phyloP scores from a whole-genome alignment of 2,888 invertebrate species.

The Ichneumoninae sp. region DNA sequence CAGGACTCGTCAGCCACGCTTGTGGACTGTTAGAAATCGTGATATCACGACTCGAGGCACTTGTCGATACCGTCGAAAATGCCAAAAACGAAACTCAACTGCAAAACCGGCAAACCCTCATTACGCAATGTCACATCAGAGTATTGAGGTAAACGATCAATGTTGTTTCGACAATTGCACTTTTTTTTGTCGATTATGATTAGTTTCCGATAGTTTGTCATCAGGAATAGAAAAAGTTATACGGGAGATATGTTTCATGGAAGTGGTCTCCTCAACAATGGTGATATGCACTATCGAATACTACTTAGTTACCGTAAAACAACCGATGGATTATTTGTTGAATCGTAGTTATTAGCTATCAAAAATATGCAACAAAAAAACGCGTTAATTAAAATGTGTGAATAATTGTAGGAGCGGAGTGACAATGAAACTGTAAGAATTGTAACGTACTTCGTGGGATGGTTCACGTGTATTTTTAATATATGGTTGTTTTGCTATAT shows the following conservation, averaged over 20 bases:
- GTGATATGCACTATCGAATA: slow-evolving; percentile 79
- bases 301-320: slow-evolving; percentile 70
- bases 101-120: background rate
- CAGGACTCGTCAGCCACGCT: slow-evolving; percentile 70
- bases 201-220: no score
- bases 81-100: background rate
- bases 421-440: slow-evolving; percentile 30
- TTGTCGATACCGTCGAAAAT: slow-evolving; percentile 48
- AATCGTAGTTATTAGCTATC: no score
- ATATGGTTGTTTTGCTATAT: slow-evolving; percentile 58
- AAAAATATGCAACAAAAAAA: no score
- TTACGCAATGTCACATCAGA: slow-evolving; percentile 26
- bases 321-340: no score
- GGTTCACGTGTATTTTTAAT: slow-evolving; percentile 46
- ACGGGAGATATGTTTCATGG: slow-evolving; percentile 74
- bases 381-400: no score
- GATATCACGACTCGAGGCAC: slow-evolving; percentile 62
- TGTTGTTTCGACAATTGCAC: background rate
- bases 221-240: slow-evolving; percentile 70
- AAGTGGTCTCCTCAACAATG: slow-evolving; percentile 75
- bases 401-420: slow-evolving; percentile 30
- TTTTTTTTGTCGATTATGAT: no score
- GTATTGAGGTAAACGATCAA: slow-evolving; percentile 3
- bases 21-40: slow-evolving; percentile 73
- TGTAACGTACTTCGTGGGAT: slow-evolving; percentile 43